These are phyloP conservation scores for Oscheius sp. DNA, from an alignment of 1,140 invertebrate genomes.

Conservation along the genomic window DNA sequence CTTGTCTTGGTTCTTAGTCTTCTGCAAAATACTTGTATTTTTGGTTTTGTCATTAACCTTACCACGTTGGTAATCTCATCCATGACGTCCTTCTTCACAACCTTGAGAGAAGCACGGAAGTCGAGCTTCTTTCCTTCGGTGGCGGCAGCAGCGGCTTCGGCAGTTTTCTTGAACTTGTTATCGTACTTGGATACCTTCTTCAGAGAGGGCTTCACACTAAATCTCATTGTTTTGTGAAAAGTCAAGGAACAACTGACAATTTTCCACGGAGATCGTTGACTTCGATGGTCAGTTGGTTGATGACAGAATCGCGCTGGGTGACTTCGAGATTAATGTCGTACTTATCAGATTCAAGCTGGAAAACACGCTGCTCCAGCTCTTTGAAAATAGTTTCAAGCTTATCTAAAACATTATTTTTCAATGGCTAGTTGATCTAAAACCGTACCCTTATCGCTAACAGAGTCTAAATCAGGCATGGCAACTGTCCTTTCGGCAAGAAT, in stretches of 20 bases:
- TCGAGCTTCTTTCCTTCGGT: slow-evolving; percentile 25
- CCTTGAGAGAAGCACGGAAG: slow-evolving; percentile 42
- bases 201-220: slow-evolving; percentile 87
- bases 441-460: slow-evolving; percentile 40
- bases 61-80: slow-evolving; percentile 23
- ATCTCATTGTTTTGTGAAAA: slow-evolving; percentile 13
- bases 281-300: slow-evolving; percentile 95
- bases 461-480: slow-evolving; percentile 40
- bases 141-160: slow-evolving; percentile 7
- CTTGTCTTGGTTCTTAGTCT: slow-evolving; percentile 42
- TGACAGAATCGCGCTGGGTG: slow-evolving; percentile 90
- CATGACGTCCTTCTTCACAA: slow-evolving; percentile 36
- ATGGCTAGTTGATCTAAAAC: background rate
- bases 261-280: slow-evolving; percentile 98
- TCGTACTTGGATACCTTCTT: slow-evolving; percentile 99
- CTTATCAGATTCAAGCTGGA: slow-evolving; percentile 87
- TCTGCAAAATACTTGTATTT: slow-evolving; percentile 9
- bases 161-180: slow-evolving; percentile 71
- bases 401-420: slow-evolving; percentile 68
- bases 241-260: slow-evolving; percentile 81
- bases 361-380: slow-evolving; percentile 85
- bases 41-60: background rate
- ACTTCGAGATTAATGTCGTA: slow-evolving; percentile 94
- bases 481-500: slow-evolving; percentile 82
- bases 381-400: slow-evolving; percentile 90